Conservation (phyloP, 1,140 invertebrate species). For the Anastatus disparis region DNA sequence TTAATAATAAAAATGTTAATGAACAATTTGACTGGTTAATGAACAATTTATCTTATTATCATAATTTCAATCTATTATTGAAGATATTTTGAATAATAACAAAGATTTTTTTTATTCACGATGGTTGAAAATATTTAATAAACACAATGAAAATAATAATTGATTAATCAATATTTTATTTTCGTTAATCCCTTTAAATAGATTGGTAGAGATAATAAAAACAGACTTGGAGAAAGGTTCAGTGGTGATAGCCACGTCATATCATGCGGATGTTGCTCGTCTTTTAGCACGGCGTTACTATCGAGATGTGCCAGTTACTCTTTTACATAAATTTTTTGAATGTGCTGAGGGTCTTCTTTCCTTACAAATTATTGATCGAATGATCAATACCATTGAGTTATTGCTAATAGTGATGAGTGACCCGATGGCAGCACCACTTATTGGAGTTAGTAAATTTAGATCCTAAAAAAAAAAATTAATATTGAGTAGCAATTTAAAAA, state of each 20-base stretch:
- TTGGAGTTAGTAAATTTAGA: background rate
- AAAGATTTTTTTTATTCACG: no score
- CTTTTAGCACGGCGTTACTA: slow-evolving; percentile 52
- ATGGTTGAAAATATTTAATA: no score
- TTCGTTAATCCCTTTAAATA: no score
- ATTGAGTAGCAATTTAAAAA: no score
- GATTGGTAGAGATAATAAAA: slow-evolving; percentile 56
- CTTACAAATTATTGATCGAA: slow-evolving; percentile 66
- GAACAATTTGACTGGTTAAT: no score
- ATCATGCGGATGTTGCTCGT: slow-evolving; percentile 61
- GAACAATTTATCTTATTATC: no score
- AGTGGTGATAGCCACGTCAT: slow-evolving; percentile 55
- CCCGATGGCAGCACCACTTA: slow-evolving; percentile 59
- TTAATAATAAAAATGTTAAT: no score
- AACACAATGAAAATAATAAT: no score
- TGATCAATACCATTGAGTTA: slow-evolving; percentile 68
- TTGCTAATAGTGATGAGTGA: slow-evolving; percentile 64
- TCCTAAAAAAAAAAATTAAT: no score
- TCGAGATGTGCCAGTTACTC: slow-evolving; percentile 50
- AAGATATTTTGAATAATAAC: no score
- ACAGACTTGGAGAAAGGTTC: slow-evolving; percentile 61
- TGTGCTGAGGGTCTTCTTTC: slow-evolving; percentile 64
- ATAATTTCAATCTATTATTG: no score
- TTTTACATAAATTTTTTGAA: slow-evolving; percentile 49
- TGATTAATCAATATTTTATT: no score